Evolutionary conservation across 2,888 invertebrate species (phyloP).

Genomic region (Aethes cnicana): DNA sequence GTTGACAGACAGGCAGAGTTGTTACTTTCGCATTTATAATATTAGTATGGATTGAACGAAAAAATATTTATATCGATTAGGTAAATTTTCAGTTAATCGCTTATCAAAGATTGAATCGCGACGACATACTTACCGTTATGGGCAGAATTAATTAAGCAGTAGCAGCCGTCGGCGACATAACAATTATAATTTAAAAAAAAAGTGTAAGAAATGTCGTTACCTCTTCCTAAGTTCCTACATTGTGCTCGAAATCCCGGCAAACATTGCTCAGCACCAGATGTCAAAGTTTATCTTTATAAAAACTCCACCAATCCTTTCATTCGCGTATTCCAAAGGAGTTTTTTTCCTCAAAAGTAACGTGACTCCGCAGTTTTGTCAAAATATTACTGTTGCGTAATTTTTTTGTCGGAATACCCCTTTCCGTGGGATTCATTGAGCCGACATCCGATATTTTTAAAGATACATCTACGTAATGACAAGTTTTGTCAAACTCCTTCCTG

Average conservation of each 20-base stretch:
- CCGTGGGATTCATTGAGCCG: constrained; percentile 44
- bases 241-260: constrained; percentile 12
- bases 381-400: constrained; percentile 67
- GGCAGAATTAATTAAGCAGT: too few relatives aligned
- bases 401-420: constrained; percentile 63
- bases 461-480: constrained; percentile 65
- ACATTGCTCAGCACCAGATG: constrained; percentile 21
- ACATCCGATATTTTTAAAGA: constrained; percentile 65
- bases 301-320: constrained; percentile 37
- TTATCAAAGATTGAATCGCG: too few relatives aligned
- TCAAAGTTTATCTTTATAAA: constrained; percentile 25
- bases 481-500: constrained; percentile 34
- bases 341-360: constrained; percentile 57
- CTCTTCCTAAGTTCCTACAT: too few relatives aligned
- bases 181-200: neutral
- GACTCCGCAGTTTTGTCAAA: constrained; percentile 77
- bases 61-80: too few relatives aligned
- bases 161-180: too few relatives aligned
- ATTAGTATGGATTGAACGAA: too few relatives aligned
- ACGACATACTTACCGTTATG: neutral
- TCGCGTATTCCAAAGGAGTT: constrained; percentile 39
- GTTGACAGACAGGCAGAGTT: too few relatives aligned
- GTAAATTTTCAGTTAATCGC: too few relatives aligned
- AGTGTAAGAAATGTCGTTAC: constrained; percentile 9
- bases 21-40: too few relatives aligned